Evolutionary conservation across 2,797 vertebrate species (phyloP).

Genomic region (Lepilemur ruficaudatus): DNA sequence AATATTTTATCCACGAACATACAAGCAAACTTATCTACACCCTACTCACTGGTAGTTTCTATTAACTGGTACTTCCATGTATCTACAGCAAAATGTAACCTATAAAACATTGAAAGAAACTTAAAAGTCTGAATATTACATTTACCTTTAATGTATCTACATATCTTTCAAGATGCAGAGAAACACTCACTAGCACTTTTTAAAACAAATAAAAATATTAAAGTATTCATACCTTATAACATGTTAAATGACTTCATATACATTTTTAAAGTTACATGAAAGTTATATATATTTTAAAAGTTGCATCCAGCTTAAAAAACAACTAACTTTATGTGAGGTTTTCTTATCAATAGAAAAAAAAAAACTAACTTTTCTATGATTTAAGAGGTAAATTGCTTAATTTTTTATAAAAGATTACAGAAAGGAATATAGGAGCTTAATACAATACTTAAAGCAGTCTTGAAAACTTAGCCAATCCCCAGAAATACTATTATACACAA

Average conservation of each 20-base stretch:
- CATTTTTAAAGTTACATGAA: neutral
- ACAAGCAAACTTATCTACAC: neutral
- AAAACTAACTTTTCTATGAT: neutral
- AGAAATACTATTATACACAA: neutral
- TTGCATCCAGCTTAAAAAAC: no score
- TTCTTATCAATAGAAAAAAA: no score
- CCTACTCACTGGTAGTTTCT: neutral
- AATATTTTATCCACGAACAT: neutral
- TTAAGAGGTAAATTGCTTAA: neutral
- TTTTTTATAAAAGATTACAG: neutral
- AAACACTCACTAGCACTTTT: constrained; percentile 14
- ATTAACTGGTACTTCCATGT: neutral
- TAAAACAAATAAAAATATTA: constrained; percentile 16
- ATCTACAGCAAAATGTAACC: neutral
- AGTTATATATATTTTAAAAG: neutral
- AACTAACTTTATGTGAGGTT: no score
- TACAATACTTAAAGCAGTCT: neutral
- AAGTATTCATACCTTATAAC: neutral
- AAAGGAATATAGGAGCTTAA: constrained; percentile 30
- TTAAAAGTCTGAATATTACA: neutral
- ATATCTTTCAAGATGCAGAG: neutral
- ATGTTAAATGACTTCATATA: neutral
- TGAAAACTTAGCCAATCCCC: neutral
- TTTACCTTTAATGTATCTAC: neutral
- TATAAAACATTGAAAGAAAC: neutral